Percentiles rank a stretch among this genome's conserved stretches.
Conservation (phyloP, 2,888 invertebrate genomes). For the Hartigia nigra region DNA sequence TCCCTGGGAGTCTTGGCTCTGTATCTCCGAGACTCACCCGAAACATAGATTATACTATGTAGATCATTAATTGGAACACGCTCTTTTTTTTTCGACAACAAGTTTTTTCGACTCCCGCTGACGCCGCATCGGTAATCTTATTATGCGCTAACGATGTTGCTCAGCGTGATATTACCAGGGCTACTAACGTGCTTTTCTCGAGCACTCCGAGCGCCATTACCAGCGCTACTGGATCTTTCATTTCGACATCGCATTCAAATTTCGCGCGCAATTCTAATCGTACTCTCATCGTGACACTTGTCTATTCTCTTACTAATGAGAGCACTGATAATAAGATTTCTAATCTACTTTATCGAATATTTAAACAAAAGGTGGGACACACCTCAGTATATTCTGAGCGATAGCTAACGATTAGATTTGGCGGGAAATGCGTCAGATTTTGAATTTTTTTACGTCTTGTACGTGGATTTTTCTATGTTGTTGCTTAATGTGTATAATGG, state of each 20-base stretch:
- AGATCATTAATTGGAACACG: conserved; percentile 31
- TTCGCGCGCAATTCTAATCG: background rate
- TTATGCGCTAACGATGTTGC: conserved; percentile 50
- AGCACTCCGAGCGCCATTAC: background rate
- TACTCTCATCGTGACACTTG: background rate
- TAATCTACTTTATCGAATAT: background rate
- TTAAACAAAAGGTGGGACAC: background rate
- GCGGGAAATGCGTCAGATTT: background rate
- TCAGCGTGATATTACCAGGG: conserved; percentile 44
- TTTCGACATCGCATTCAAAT: background rate
- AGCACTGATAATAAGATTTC: background rate
- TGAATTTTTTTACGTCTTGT: background rate
- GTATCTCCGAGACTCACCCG: background rate
- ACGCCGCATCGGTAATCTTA: conserved; percentile 44
- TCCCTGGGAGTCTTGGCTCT: background rate
- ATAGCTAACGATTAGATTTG: background rate
- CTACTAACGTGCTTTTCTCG: conserved; percentile 15
- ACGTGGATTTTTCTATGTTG: background rate
- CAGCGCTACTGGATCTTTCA: background rate
- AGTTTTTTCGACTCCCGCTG: conserved; percentile 23
- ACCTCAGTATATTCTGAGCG: background rate
- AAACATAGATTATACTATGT: conserved; percentile 10
- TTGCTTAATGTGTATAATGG: background rate
- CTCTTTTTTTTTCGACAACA: conserved; percentile 26
- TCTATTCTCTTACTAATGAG: background rate